Base-by-base conservation (phyloP, 2,888 invertebrate genomes). In the Subacronicta megacephala region DNA sequence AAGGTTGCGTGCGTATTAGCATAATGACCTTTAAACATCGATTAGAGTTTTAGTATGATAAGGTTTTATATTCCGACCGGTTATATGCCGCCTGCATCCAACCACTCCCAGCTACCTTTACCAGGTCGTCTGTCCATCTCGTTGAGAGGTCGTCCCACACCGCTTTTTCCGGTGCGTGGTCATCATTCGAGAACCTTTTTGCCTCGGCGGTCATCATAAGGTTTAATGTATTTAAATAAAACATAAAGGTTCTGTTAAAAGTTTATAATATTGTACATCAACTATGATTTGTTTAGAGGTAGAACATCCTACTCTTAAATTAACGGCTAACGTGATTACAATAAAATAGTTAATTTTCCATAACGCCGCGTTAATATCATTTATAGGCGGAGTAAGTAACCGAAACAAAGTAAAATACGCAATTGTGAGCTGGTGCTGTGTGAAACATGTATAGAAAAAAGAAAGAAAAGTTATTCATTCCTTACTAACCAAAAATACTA, bases 271-370 rank as follows among this genome's bases (percentile, higher is more conserved):
- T 92, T 93, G 92, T 93, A 93, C 93, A 93, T 92, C 93, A 92
- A 93, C 92, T 93, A 93, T 92, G 85, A 84, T 90, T 90, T 90
- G 88, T 92, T 92, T 93, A 93, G 93, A 93, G 93, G 93, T 93
- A 93, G 93, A 93, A 92, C 92, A 92, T 90, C 90, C 93, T 93
- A 93, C 93, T 88, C 89, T 91, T 92, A 92, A 89, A 91, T 84
- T 90, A 92, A 90, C 89, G 84, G 89, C 91, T 90, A 90, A 89
- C 82, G 83, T 87, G 90, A 86, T 87, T 85, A 89, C 88, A 87
- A 85, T 88, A 87, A 87, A 87, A 88, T 87, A 85, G 83, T 89
- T 83, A 83, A 85, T 87, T 73, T 87, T 83, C 76, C 74, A 82
- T 78, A 82, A 78, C 87, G 90, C 87, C 88, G 84, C 83, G 79